Evolutionary conservation across 1,140 invertebrate genomes (phyloP).

Genomic region (Leptonema lineaticorne): DNA sequence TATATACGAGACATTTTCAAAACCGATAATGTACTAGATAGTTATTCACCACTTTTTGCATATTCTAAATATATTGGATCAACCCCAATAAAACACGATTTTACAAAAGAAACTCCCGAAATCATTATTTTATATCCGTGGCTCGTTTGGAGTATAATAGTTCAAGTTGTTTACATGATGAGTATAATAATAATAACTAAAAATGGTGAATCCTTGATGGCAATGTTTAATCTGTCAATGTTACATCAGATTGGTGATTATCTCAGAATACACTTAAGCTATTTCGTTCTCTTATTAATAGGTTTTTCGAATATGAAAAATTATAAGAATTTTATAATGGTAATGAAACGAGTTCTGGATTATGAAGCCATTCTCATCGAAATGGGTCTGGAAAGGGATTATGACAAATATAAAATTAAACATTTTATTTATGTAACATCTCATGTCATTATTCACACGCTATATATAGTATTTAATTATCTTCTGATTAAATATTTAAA

Average conservation of each 20-base stretch:
- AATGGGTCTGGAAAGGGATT: neutral
- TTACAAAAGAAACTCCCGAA: neutral
- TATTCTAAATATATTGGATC: too few species aligned
- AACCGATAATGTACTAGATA: too few species aligned
- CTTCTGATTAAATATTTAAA: neutral
- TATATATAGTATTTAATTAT: neutral
- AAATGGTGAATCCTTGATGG: neutral
- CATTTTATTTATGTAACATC: neutral
- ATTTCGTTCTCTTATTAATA: neutral
- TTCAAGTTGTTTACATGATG: neutral
- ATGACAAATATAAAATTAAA: neutral
- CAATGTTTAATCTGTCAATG: neutral
- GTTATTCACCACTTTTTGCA: too few species aligned
- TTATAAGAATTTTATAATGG: neutral
- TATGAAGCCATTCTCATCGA: neutral
- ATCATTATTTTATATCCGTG: neutral
- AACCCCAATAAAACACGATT: too few species aligned
- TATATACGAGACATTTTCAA: too few species aligned
- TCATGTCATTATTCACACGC: neutral
- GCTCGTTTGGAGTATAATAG: neutral
- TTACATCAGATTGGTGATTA: conserved; percentile 8
- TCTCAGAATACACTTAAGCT: neutral
- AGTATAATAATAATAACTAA: neutral
- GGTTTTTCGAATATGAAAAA: neutral
- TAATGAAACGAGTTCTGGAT: neutral